Base-by-base conservation (phyloP, 1,140 invertebrate genomes). In the Oreohelix idahoensis region DNA sequence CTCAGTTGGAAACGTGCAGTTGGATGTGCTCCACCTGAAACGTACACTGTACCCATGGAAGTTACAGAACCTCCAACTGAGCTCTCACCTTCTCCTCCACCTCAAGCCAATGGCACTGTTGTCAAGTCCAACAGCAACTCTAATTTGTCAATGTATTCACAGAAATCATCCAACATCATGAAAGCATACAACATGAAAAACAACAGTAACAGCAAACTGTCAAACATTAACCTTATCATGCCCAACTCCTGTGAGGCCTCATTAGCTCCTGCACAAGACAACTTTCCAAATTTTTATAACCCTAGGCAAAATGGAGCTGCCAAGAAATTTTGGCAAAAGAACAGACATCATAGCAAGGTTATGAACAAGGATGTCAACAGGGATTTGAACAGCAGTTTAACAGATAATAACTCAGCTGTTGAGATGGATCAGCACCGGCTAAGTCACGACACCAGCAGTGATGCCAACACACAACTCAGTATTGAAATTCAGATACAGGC, bases 271-370 rank as follows among this genome's bases (percentile, higher is more conserved):
- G 95, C 95, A 0, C 95, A 97, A 77, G 88, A 91, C 42, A 84
- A 88, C 29, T 85, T 83, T 69, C 86, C 89, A 88, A 94, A 96
- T 91, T 98, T 98, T 92, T 98, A 97, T 89, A 97, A 98, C 93
- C 96, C 97, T 0, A 96, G 96, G 89, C 97, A 98, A 91, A 97
- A 96, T 91, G 97, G 96, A 26, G 96, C 97, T 0, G 97, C 97
- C 0, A 94, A 96, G 84, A 97, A 97, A 88, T 98, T 97, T 92
- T 98, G 98, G 91, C 96, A 96, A 84, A 97, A 97, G 89, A 96
- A 97, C 89, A 94, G 95, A 77, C 94, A 96, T 85, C 91, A 89
- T 38, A 94, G 96, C 84, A 95, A 95, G 86, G 86, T 90, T 36
- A 87, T 91, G 76, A 91, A 88, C 71, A 90, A 90, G 79, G 89